phyloP scores from a whole-genome alignment of 2,797 vertebrate species.

The Amblyraja radiata region DNA sequence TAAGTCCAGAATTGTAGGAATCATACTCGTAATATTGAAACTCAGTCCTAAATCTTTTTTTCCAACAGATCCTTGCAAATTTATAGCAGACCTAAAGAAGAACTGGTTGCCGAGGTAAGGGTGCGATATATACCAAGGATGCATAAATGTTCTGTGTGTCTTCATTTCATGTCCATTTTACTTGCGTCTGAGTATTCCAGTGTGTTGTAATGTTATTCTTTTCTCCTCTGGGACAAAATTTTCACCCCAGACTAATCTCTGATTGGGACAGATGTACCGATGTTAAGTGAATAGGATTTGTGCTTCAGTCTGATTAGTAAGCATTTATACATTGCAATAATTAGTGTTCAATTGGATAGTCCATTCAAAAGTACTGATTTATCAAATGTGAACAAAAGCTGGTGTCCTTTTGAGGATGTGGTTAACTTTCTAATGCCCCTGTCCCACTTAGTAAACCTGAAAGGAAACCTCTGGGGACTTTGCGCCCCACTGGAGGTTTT shows the following conservation, averaged over 20 bases:
- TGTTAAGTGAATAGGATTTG: background rate
- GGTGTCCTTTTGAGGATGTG: background rate
- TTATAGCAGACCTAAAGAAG: background rate
- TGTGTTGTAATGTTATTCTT: background rate
- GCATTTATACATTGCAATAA: background rate
- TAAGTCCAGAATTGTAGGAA: too few species aligned
- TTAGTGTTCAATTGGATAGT: background rate
- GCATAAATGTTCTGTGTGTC: background rate
- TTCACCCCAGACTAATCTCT: background rate
- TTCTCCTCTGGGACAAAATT: background rate
- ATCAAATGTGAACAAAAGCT: background rate
- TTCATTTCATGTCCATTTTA: background rate
- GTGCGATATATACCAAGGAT: background rate
- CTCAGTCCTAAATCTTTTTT: background rate
- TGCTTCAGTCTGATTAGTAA: background rate
- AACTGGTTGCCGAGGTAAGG: slow-evolving; percentile 8
- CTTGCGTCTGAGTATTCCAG: background rate
- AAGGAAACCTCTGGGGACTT: too few species aligned
- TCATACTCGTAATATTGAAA: background rate
- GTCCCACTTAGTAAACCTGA: too few species aligned
- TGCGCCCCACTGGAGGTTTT: too few species aligned
- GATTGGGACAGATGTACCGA: background rate
- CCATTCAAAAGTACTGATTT: background rate
- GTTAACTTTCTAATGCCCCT: background rate
- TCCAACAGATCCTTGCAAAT: slow-evolving; percentile 22